Evolutionary conservation across 2,888 invertebrate species (phyloP).

Genomic region (Seira ritae): DNA sequence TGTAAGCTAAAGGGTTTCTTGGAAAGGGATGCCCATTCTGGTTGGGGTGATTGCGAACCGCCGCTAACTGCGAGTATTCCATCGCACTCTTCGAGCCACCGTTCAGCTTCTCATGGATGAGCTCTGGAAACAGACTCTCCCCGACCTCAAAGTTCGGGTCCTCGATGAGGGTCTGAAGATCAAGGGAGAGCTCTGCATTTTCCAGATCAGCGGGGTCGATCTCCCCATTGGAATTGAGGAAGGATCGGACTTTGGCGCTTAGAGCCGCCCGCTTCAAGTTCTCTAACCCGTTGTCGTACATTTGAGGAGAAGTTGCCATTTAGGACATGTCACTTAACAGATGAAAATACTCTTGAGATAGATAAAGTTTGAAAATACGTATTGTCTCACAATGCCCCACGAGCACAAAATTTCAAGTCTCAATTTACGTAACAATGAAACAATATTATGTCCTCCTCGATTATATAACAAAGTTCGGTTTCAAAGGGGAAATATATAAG

Average conservation of each 20-base stretch:
- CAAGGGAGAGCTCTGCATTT: conserved; percentile 93
- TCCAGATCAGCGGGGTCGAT: conserved; percentile 90
- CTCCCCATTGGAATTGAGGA: conserved; percentile 76
- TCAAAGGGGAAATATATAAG: conserved; percentile 18
- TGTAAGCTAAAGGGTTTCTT: conserved; percentile 88
- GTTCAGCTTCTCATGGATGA: conserved; percentile 78
- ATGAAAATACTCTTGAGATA: not conserved
- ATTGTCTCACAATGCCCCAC: conserved; percentile 47
- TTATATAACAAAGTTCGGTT: conserved; percentile 26
- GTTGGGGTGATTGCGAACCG: conserved; percentile 67
- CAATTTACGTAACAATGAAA: not conserved
- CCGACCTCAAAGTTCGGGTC: conserved; percentile 86
- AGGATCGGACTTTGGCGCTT: conserved; percentile 73
- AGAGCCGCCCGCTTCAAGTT: conserved; percentile 79
- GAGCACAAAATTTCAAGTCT: not conserved
- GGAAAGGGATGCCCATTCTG: conserved; percentile 51
- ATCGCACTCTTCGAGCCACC: conserved; percentile 42
- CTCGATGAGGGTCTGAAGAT: conserved; percentile 93
- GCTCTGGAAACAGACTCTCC: conserved; percentile 90
- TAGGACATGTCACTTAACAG: conserved; percentile 51
- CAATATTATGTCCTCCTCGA: not conserved
- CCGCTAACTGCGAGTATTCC: conserved; percentile 70
- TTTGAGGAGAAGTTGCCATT: conserved; percentile 80
- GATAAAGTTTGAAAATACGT: not conserved
- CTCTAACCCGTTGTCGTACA: conserved; percentile 86